Evolutionary conservation across 2,113 vertebrate genomes (phyloP).

Genomic region (Accipiter cooperii): DNA sequence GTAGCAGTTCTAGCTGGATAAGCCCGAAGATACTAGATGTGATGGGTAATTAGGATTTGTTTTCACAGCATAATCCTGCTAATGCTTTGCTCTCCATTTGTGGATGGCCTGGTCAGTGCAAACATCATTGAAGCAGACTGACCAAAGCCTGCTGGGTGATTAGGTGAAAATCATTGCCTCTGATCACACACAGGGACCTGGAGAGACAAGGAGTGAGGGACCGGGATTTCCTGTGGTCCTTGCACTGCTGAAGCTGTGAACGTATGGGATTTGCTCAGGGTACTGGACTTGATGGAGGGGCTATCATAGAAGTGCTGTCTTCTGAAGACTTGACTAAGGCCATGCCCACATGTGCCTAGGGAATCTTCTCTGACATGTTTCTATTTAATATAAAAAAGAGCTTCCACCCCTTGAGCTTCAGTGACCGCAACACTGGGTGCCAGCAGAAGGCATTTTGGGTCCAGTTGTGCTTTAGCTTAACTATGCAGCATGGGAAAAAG

Average conservation of each 20-base stretch:
- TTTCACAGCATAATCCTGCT: not conserved
- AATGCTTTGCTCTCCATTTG: not conserved
- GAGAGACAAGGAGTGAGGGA: not conserved
- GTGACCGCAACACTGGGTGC: not conserved
- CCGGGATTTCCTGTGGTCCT: not conserved
- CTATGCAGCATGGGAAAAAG: not conserved
- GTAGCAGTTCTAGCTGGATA: not conserved
- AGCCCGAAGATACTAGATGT: not conserved
- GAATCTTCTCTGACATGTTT: not conserved
- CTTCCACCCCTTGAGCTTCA: not conserved
- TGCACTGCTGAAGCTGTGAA: not conserved
- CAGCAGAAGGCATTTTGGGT: not conserved
- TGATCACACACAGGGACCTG: not conserved
- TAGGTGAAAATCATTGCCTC: not conserved
- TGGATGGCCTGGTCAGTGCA: not conserved
- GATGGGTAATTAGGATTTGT: not conserved
- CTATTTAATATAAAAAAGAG: not conserved
- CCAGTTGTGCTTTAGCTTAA: not conserved
- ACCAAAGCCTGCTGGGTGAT: not conserved
- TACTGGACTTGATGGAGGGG: not conserved
- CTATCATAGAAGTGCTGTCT: not conserved
- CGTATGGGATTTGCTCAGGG: not conserved
- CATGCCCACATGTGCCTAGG: accelerated
- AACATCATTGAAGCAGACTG: not conserved
- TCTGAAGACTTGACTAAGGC: not conserved